Evolutionary conservation across 2,888 invertebrate genomes (phyloP).

Genomic region (Sympetrum striolatum): DNA sequence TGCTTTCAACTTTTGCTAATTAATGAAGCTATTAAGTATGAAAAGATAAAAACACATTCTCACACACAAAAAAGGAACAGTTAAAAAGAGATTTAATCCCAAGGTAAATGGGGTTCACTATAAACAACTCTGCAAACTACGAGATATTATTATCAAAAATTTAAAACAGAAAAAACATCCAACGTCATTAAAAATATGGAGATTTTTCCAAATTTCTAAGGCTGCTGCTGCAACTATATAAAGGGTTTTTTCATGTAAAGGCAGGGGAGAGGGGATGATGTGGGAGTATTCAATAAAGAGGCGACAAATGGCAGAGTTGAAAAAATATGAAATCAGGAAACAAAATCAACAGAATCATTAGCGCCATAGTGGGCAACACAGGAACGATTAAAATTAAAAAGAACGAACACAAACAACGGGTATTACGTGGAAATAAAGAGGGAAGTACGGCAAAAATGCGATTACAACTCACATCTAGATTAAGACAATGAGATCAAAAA

Average conservation of each 20-base stretch:
- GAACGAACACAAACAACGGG: not conserved
- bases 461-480: not conserved
- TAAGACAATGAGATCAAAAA: not conserved
- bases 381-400: not conserved
- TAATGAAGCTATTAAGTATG: slow-evolving; percentile 18
- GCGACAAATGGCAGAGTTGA: not conserved
- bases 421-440: not conserved
- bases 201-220: slow-evolving; percentile 28
- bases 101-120: slow-evolving; percentile 32
- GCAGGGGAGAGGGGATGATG: not conserved
- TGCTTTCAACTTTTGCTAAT: slow-evolving; percentile 44
- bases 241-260: slow-evolving; percentile 25
- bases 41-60: slow-evolving; percentile 22
- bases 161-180: slow-evolving; percentile 1
- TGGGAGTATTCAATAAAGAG: not conserved
- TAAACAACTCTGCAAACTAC: slow-evolving; percentile 35
- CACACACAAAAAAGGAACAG: slow-evolving; percentile 23
- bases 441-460: not conserved
- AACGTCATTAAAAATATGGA: slow-evolving; percentile 28
- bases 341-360: not conserved
- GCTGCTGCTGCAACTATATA: slow-evolving; percentile 38
- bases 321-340: not conserved
- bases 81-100: slow-evolving; percentile 27
- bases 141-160: slow-evolving; percentile 9
- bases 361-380: not conserved